Evolutionary conservation across 2,888 invertebrate species (phyloP).

Genomic region (Drosophila fungiperda): DNA sequence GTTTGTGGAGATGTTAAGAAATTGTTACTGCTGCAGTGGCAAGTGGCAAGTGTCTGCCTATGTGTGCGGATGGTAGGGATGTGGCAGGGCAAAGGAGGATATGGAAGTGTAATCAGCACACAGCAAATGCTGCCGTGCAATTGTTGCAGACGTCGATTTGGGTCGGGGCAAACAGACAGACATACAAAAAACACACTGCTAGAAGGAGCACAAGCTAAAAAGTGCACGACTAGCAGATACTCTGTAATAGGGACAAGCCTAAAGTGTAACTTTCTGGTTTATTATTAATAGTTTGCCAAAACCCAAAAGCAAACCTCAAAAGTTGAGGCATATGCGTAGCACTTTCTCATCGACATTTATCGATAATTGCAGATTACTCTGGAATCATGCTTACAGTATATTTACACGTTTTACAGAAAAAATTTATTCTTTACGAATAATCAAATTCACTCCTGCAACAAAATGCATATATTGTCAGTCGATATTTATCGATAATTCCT

Average conservation of each 20-base stretch:
- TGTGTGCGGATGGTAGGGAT: neutral
- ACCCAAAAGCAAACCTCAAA: neutral
- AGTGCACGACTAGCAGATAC: neutral
- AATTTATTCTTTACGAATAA: neutral
- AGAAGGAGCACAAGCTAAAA: neutral
- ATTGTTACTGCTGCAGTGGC: slow-evolving; percentile 25
- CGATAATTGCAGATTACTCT: neutral
- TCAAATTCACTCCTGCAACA: neutral
- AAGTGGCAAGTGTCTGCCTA: neutral
- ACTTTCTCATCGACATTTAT: neutral
- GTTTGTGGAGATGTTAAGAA: slow-evolving; percentile 28
- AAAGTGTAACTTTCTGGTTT: neutral
- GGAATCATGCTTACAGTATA: too few relatives aligned
- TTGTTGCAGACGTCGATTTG: slow-evolving; percentile 74
- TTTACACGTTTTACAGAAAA: neutral
- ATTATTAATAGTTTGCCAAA: neutral
- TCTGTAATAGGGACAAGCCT: neutral
- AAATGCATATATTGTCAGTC: neutral
- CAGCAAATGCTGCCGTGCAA: slow-evolving; percentile 53
- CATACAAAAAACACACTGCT: slow-evolving; percentile 14
- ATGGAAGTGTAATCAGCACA: slow-evolving; percentile 59
- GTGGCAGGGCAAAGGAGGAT: neutral
- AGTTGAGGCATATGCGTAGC: neutral
- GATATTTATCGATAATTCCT: neutral
- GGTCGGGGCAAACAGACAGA: slow-evolving; percentile 63